Conservation (phyloP, 2,113 vertebrate genomes). For the Centropus unirufus region DNA sequence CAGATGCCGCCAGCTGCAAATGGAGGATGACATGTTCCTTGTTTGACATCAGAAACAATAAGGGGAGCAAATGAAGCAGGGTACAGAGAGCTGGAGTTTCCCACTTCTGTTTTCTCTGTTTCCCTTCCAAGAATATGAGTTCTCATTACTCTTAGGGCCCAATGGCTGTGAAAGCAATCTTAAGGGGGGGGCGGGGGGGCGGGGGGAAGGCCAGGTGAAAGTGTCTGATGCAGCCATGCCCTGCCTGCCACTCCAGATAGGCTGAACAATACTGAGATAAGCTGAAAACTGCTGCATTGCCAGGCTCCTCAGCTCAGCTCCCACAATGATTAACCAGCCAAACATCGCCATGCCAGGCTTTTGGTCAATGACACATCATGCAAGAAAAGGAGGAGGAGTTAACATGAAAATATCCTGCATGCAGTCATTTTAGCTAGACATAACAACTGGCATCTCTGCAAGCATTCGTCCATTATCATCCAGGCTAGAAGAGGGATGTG, state of each 20-base stretch:
- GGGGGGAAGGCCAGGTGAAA: background rate
- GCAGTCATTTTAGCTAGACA: rapidly evolving
- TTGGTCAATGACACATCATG: background rate
- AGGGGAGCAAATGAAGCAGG: background rate
- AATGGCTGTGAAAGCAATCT: background rate
- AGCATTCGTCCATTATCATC: rapidly evolving
- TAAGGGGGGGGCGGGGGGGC: rapidly evolving
- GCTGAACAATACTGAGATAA: background rate
- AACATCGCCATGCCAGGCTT: rapidly evolving
- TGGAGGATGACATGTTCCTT: background rate
- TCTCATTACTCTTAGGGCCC: rapidly evolving
- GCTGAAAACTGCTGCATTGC: background rate
- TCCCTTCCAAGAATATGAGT: background rate
- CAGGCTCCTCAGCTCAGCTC: background rate
- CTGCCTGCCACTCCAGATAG: background rate
- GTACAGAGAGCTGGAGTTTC: background rate
- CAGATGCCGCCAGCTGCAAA: background rate
- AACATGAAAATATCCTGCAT: background rate
- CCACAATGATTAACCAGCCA: background rate
- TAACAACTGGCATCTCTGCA: background rate
- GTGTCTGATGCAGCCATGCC: background rate
- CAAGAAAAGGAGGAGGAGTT: background rate
- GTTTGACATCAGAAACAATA: background rate
- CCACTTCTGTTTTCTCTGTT: background rate
- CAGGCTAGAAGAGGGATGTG: rapidly evolving